These are phyloP conservation scores for Gambusia yucatana DNA, from an alignment of 2,797 vertebrate species.

Conservation along the genomic window DNA sequence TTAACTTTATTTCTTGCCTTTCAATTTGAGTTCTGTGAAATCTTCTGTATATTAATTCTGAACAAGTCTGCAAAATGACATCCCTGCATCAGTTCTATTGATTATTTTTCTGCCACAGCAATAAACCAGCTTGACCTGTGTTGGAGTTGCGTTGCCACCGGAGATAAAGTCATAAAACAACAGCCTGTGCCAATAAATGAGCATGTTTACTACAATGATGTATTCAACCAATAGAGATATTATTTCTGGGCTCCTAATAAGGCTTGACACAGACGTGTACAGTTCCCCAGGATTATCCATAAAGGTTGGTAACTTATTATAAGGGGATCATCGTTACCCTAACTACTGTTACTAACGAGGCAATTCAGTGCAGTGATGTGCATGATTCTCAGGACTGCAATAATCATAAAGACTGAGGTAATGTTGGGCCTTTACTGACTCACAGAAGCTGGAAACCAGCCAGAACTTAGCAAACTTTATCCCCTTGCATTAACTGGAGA, in stretches of 20 bases:
- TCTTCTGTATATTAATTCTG: conserved; percentile 56
- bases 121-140: conserved; percentile 72
- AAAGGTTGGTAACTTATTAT: conserved; percentile 64
- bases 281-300: conserved; percentile 58
- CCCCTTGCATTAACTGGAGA: conserved; percentile 66
- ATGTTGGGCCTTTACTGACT: conserved; percentile 65
- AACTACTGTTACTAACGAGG: conserved; percentile 78
- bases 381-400: conserved; percentile 60
- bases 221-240: conserved; percentile 47
- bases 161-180: conserved; percentile 74
- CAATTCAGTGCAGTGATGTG: conserved; percentile 68
- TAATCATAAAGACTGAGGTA: conserved; percentile 67
- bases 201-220: conserved; percentile 57
- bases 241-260: conserved; percentile 62
- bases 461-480: conserved; percentile 71
- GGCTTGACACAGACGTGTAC: conserved; percentile 44
- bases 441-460: conserved; percentile 54
- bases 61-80: conserved; percentile 47
- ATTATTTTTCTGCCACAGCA: conserved; percentile 63
- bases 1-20: conserved; percentile 18
- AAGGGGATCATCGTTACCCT: conserved; percentile 66
- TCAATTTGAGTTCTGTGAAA: conserved; percentile 23
- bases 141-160: conserved; percentile 36
- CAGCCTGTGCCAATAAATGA: conserved; percentile 62
- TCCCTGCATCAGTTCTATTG: conserved; percentile 63